Evolutionary conservation across 2,888 invertebrate genomes (phyloP).

Genomic region (Caenorhabditis doughertyi): DNA sequence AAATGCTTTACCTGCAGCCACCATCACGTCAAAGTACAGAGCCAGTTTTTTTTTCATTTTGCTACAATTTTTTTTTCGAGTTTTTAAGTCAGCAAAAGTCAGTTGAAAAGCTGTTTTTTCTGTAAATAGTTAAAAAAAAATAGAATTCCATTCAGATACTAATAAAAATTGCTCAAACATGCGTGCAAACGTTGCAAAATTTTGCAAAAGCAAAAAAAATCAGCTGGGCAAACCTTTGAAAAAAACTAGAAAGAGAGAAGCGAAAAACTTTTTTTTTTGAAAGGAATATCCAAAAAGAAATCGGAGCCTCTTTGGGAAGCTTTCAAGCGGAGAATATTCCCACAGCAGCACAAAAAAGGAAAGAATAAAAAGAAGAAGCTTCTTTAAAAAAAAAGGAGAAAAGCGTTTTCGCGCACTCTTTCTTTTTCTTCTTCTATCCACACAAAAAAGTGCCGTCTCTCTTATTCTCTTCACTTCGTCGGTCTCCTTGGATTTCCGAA

Average conservation of each 20-base stretch:
- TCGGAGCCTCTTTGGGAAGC: constrained; percentile 12
- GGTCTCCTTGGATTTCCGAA: constrained; percentile 4
- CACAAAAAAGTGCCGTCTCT: neutral
- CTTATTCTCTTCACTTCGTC: neutral
- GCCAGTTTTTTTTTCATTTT: neutral
- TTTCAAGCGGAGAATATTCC: constrained; percentile 26
- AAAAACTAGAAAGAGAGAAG: neutral
- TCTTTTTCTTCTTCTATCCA: neutral
- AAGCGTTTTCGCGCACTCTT: constrained; percentile 24
- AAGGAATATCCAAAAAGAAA: constrained; percentile 33
- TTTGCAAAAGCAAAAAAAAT: neutral
- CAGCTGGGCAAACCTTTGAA: neutral
- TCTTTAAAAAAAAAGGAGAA: neutral
- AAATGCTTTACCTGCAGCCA: neutral
- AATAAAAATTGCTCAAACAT: too few relatives aligned
- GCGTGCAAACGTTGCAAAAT: neutral
- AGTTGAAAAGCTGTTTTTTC: too few relatives aligned
- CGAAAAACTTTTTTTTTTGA: neutral
- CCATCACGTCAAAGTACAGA: constrained; percentile 7
- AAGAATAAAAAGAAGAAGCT: neutral
- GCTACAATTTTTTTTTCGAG: neutral
- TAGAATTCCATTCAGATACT: too few relatives aligned
- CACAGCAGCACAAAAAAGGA: constrained; percentile 9
- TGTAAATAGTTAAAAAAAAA: neutral
- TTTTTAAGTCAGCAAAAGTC: too few relatives aligned